A percentile compares a stretch with the other conserved stretches of the same genome.
Evolutionary conservation across 1,140 invertebrate species (phyloP).

Genomic region (Macrobrachium rosenbergii): DNA sequence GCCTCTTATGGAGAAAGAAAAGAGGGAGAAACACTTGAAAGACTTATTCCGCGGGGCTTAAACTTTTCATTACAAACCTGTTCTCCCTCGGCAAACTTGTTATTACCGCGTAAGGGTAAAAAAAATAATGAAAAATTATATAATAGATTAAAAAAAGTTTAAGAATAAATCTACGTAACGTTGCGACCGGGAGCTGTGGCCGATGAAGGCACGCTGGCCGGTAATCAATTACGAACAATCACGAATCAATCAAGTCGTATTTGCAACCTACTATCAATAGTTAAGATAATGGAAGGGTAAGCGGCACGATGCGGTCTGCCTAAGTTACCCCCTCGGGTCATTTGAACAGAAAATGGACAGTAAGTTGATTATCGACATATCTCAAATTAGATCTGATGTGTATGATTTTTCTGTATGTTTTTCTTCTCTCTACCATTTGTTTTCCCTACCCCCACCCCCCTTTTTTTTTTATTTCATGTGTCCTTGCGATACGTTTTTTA

Average conservation of each 20-base stretch:
- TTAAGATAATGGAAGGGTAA: conserved; percentile 41
- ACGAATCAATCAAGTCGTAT: conserved; percentile 56
- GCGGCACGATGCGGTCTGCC: conserved; percentile 32
- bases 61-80: conserved; percentile 22
- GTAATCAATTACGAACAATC: conserved; percentile 60
- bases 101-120: conserved; percentile 13
- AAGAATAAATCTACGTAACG: no score
- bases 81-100: conserved; percentile 28
- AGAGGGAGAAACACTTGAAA: no score
- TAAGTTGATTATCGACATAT: conserved; percentile 51
- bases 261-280: conserved; percentile 55
- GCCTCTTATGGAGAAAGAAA: no score
- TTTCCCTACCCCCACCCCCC: not conserved
- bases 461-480: no score
- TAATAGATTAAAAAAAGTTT: no score
- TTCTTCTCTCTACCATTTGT: not conserved
- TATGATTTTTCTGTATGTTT: conserved; percentile 26
- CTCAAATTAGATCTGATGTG: conserved; percentile 55
- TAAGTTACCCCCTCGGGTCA: conserved; percentile 19
- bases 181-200: conserved; percentile 18
- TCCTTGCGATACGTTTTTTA: no score
- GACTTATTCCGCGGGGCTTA: not conserved
- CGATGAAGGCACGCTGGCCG: conserved; percentile 42
- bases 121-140: conserved; percentile 2
- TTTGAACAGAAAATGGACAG: conserved; percentile 35